A percentile compares a stretch with the other conserved stretches of the same genome.
Evolutionary conservation across 1,140 invertebrate genomes (phyloP).

Genomic region (Kradibia gibbosae): DNA sequence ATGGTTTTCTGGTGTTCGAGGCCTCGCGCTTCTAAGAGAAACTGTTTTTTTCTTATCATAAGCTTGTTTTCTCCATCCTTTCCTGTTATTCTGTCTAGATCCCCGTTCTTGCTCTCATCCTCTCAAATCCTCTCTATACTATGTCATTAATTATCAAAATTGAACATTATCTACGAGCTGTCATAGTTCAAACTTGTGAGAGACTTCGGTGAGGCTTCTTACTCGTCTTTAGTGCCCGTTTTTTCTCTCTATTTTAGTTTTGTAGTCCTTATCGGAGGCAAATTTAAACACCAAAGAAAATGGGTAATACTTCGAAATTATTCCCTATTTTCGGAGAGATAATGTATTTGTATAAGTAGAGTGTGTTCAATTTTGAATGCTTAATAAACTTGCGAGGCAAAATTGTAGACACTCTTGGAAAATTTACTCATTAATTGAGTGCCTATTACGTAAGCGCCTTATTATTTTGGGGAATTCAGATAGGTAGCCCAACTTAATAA

Average conservation of each 20-base stretch:
- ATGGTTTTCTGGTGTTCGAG: neutral
- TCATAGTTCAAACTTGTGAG: constrained; percentile 60
- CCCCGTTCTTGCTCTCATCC: neutral
- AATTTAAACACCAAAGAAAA: constrained; percentile 36
- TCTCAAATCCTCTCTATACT: constrained; percentile 29
- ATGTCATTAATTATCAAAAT: constrained; percentile 63
- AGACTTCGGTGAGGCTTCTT: constrained; percentile 41
- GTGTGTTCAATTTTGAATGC: constrained; percentile 50
- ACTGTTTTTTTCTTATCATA: constrained; percentile 43
- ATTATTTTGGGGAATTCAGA: constrained; percentile 46
- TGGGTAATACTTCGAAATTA: constrained; percentile 50
- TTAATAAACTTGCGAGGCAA: constrained; percentile 39
- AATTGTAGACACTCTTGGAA: constrained; percentile 12
- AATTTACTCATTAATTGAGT: constrained; percentile 46
- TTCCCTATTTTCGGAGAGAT: constrained; percentile 43
- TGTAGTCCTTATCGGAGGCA: neutral
- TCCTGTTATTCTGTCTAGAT: neutral
- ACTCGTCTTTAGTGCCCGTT: neutral
- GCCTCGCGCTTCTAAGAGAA: constrained; percentile 11
- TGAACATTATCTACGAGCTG: constrained; percentile 52
- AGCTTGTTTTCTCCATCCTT: constrained; percentile 12
- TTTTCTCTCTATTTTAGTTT: constrained; percentile 5
- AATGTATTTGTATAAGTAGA: neutral
- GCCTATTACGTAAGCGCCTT: constrained; percentile 22
- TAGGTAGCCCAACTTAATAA: constrained; percentile 39